Evolutionary conservation across 2,113 vertebrate species (phyloP), one percentile per base, ranked within the genome.

Genomic region (Otus sunia): DNA sequence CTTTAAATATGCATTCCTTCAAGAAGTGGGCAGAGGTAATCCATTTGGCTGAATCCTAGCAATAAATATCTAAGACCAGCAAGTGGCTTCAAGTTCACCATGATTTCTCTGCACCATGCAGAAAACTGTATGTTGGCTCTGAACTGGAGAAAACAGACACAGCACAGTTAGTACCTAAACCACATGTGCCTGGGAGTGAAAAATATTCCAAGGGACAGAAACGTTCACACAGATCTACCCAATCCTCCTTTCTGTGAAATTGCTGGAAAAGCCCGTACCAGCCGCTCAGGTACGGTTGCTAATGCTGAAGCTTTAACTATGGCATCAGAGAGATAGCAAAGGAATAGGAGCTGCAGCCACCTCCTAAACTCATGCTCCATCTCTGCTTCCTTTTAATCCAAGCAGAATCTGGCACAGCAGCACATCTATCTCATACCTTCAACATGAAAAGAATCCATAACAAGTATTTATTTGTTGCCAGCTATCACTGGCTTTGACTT

Each of bases 141-240:
- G 50, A 84, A 74, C 23, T 37, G 37, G 4, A 69, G 37, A 74
- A 64, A 58, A 62, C 25, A 63, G n/a, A 39, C 17, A 45, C 7
- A 67, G 17, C 16, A 34, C 30, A 75, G 10, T 62, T 55, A 55
- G 43, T 8, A 83, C 21, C 29, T 63, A 52, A 41, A 36, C 29
- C 15, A 64, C 5, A 4, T 5, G 4, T 10, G 13, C 15, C 43
- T 43, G 15, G 30, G 23, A 78, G 13, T 11, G 2, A 71, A 76
- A 87, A 81, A 63, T 64, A 68, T 56, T 83, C 23, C 36, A 37
- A 10, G 4, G 4, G 5, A 79, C 12, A n/a, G 20, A 55, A 83
- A 7, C 0, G 0, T 34, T 94, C 34, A 30, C 2, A 2, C 8
- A 82, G 29, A 26, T 67, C 34, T 21, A 13, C 12, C 10, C 25